Percentiles rank a stretch among this genome's conserved stretches.
These are phyloP conservation scores for Paratilapia polleni DNA, from an alignment of 2,113 vertebrate genomes.

Conservation along the genomic window DNA sequence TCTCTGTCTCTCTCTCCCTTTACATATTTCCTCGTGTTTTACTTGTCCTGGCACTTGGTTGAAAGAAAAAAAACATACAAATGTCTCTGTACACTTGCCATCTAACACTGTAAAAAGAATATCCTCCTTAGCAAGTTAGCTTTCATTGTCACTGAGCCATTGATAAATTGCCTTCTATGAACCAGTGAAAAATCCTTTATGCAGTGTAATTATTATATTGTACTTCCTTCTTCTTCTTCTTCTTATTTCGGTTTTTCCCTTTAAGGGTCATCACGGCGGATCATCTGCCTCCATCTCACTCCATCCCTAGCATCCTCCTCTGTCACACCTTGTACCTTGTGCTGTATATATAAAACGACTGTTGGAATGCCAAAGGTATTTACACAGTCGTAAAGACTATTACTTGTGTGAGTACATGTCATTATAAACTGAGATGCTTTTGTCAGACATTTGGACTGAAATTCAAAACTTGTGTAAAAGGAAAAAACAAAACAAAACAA, in stretches of 20 bases:
- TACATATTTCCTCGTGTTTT: conserved; percentile 12
- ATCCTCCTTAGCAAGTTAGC: background rate
- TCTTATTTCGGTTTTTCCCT: too few relatives aligned
- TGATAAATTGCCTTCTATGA: background rate
- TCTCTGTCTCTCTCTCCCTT: conserved; percentile 8
- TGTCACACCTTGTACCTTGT: too few relatives aligned
- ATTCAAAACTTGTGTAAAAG: background rate
- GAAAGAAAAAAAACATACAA: conserved; percentile 42
- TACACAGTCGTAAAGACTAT: background rate
- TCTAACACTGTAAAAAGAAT: conserved; percentile 16
- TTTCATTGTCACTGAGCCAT: background rate
- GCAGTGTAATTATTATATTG: background rate
- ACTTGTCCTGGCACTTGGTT: background rate
- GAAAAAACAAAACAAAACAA: background rate
- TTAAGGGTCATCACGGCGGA: too few relatives aligned
- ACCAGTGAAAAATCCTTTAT: background rate
- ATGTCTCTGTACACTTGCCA: conserved; percentile 26
- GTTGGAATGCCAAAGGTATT: too few relatives aligned
- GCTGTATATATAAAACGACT: too few relatives aligned
- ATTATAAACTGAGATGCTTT: background rate
- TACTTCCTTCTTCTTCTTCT: background rate
- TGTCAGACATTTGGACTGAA: background rate
- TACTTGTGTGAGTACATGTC: fast-evolving
- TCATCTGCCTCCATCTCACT: too few relatives aligned
- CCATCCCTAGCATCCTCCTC: too few relatives aligned